These are phyloP conservation scores for Zapornia atra DNA, from an alignment of 2,113 vertebrate species.

Conservation along the genomic window DNA sequence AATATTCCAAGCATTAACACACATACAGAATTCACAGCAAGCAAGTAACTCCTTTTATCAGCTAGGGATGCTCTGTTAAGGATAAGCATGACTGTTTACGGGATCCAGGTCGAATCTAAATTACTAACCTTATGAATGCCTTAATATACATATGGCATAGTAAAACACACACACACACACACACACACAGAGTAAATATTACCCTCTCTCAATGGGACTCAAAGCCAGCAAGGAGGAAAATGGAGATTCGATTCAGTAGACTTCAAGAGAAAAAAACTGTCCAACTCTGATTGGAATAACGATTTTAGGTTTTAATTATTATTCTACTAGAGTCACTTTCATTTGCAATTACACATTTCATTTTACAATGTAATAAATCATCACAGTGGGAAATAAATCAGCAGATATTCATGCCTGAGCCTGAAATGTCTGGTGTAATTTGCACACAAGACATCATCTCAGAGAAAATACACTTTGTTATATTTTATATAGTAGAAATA, in stretches of 20 bases:
- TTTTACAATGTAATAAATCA: conserved; percentile 9
- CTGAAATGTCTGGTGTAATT: conserved; percentile 50
- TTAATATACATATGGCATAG: neutral
- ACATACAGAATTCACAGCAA: neutral
- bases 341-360: neutral
- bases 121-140: neutral
- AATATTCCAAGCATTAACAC: neutral
- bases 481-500: conserved; percentile 24
- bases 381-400: conserved; percentile 1
- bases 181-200: neutral
- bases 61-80: neutral
- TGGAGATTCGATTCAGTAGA: neutral
- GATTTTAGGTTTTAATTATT: neutral
- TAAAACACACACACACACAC: neutral
- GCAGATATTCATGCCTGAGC: neutral
- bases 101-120: neutral
- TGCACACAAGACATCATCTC: neutral
- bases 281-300: neutral
- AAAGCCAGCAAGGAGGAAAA: neutral
- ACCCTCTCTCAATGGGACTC: neutral
- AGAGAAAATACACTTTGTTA: neutral
- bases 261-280: neutral
- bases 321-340: neutral
- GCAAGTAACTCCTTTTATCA: neutral
- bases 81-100: neutral